A percentile compares a stretch with the other conserved stretches of the same genome.
These are phyloP conservation scores for Yponomeuta malinellus DNA, from an alignment of 2,888 invertebrate genomes.

Conservation along the genomic window DNA sequence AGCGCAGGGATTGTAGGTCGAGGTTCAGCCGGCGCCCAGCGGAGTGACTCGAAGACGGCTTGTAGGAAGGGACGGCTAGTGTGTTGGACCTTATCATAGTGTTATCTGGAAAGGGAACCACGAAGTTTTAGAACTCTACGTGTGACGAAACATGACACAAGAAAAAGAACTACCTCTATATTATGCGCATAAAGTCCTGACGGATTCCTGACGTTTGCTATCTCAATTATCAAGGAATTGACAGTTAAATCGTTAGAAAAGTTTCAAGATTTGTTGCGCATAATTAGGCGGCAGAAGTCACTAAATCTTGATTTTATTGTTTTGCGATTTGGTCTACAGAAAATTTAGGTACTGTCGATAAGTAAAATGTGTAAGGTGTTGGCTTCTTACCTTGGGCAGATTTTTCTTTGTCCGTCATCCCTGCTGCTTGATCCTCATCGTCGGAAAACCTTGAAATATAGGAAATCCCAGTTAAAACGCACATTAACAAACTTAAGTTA, in stretches of 20 bases:
- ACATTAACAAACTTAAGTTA: too few species aligned
- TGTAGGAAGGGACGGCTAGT: conserved; percentile 68
- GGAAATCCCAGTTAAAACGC: too few species aligned
- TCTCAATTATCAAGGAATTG: too few species aligned
- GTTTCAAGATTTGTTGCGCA: too few species aligned
- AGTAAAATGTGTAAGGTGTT: neutral
- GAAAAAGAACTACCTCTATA: too few species aligned
- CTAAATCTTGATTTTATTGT: too few species aligned
- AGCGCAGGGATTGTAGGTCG: conserved; percentile 53
- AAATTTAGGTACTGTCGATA: neutral
- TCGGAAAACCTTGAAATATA: conserved; percentile 56
- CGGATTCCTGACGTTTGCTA: too few species aligned
- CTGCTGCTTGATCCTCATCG: conserved; percentile 70
- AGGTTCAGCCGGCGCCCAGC: conserved; percentile 55
- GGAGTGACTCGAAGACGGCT: conserved; percentile 56
- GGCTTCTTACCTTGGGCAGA: conserved; percentile 48
- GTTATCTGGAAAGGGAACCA: conserved; percentile 49
- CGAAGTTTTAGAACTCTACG: neutral
- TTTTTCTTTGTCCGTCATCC: conserved; percentile 72
- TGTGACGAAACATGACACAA: too few species aligned
- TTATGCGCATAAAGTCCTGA: too few species aligned
- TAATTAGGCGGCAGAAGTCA: too few species aligned
- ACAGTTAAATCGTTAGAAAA: too few species aligned
- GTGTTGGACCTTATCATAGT: conserved; percentile 73
- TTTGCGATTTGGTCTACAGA: too few species aligned